Evolutionary conservation across 1,140 invertebrate genomes (phyloP), one percentile per base, ranked within the genome.

Genomic region (Papilio helenus): DNA sequence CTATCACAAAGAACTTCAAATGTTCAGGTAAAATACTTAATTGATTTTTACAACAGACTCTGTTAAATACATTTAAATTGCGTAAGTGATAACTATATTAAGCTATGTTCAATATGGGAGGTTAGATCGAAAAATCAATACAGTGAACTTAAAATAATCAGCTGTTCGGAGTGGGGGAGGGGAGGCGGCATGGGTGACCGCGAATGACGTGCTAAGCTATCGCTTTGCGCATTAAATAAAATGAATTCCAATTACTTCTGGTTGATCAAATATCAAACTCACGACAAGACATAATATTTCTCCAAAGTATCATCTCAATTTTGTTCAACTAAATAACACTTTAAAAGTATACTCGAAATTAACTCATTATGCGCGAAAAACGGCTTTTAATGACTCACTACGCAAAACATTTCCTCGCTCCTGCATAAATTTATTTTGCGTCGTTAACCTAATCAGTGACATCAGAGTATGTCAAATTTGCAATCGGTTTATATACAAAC

Each of bases 41-140:
- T 78, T 86, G 76, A 81, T 77, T 81, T 79, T 76, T 65, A 61
- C 71, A 79, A 80, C 65, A 61, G 18, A 20, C 29, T 10, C n/a
- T 61, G 9, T 42, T 58, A 34, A 77, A 77, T 77, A 16, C 39
- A 61, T 65, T 42, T 44, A 79, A 71, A 82, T 81, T 73, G 34
- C 51, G 55, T 68, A 79, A 72, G 39, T 77, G 79, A 73, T 46
- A 44, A 79, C 77, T 74, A 79, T 79, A 73, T 78, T 72, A 49
- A 26, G 61, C 49, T 61, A 29, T 44, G 14, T 82, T 79, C 29
- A 58, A 58, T 65, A 82, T 79, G 73, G 85, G 87, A 92, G 89
- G 93, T 93, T 94, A 94, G 89, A 84, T 88, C 88, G 86, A 91
- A 95, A 94, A 95, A 95, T 95, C 94, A 93, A 95, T 95, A 95